Conservation (phyloP, 1,140 invertebrate genomes). For the Drosophila teissieri region DNA sequence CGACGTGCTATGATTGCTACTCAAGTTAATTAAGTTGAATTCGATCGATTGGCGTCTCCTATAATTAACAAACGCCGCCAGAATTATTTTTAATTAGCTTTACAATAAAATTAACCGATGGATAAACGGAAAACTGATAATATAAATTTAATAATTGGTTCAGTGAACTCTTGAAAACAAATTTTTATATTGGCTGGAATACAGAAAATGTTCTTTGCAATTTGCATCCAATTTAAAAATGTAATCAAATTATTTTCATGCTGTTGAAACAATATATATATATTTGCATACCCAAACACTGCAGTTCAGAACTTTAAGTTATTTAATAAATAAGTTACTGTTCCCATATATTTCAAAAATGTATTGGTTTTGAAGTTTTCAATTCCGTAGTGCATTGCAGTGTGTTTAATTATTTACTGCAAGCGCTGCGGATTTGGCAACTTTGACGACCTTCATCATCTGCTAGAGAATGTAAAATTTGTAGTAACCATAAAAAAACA, state of each 20-base stretch:
- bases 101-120: not conserved
- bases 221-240: not conserved
- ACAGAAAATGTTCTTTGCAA: not conserved
- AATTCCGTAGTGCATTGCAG: conserved; percentile 98
- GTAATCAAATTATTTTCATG: too few relatives aligned
- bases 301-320: too few relatives aligned
- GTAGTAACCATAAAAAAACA: too few relatives aligned
- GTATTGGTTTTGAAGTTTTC: conserved; percentile 86
- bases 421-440: conserved; percentile 95
- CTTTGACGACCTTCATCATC: conserved; percentile 31
- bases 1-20: not conserved
- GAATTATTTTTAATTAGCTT: conserved; percentile 6
- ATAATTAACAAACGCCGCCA: not conserved
- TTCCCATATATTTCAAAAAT: not conserved
- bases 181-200: not conserved
- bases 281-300: too few relatives aligned
- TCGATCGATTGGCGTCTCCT: not conserved
- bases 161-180: not conserved
- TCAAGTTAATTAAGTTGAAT: not conserved
- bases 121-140: not conserved
- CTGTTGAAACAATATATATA: too few relatives aligned
- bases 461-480: not conserved
- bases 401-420: conserved; percentile 89
- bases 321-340: too few relatives aligned
- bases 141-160: not conserved